Evolutionary conservation across 2,797 vertebrate species (phyloP), one percentile per base, ranked within the genome.

Genomic region (Halcyon leucocephala): DNA sequence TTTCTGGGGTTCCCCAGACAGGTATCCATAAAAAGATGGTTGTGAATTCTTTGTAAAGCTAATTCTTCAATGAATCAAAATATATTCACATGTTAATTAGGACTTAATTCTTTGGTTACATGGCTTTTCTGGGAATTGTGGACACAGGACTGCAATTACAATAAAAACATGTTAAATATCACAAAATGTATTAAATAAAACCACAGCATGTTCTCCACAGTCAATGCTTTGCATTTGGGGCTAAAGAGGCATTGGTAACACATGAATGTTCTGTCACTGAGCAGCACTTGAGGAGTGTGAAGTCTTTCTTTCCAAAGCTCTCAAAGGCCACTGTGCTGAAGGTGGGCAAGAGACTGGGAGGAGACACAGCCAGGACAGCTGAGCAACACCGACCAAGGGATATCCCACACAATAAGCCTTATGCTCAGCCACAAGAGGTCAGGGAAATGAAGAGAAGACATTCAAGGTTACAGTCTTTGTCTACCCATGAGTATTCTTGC

Each of bases 381-480:
- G 13, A 69, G 46, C 1, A 2, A 51, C 28, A 31, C 28, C 6
- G 41, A 41, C 31, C 21, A 12, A 28, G 31, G 39, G 25, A 44
- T 19, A 35, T 10, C 37, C 35, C 31, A n/a, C 31, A 62, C 48
- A 28, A 11, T 29, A 39, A 82, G 11, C 1, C 1, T 4, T 70
- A 25, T 44, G 55, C 19, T 64, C 39, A 79, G 39, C 66, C 29
- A 7, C 10, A 46, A 46, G 20, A 52, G 37, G 29, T 39, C n/a
- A 49, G 25, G n/a, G 18, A 66, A 80, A 84, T 29, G 35, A 73
- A 64, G 12, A 61, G 22, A 69, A 37, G 24, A 67, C 1, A 0
- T 37, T 46, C 0, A 1, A 82, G n/a, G 42, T 35, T 60, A 60
- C 1, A 5, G 16, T 1, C 1, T 17, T 17, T 21, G 10, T 37